phyloP scores from a whole-genome alignment of 1,140 invertebrate species.

The Aphidius ervi region DNA sequence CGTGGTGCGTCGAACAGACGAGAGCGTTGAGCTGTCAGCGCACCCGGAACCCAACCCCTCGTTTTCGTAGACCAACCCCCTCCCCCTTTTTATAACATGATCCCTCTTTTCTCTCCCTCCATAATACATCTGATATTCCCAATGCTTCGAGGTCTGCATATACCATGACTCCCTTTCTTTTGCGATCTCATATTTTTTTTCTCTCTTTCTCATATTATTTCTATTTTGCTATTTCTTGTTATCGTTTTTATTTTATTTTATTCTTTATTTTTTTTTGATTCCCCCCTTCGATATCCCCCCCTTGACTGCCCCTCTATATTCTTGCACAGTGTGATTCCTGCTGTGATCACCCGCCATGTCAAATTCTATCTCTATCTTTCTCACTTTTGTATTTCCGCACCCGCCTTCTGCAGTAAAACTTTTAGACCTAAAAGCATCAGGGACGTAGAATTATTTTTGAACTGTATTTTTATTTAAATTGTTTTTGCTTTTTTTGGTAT shows the following conservation, averaged over 20 bases:
- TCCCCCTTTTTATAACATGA: slow-evolving; percentile 24
- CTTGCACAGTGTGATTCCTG: slow-evolving; percentile 13
- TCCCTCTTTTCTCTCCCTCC: slow-evolving; percentile 20
- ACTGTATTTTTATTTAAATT: too few relatives aligned
- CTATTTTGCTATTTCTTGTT: too few relatives aligned
- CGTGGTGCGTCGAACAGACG: slow-evolving; percentile 44
- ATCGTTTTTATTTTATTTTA: too few relatives aligned
- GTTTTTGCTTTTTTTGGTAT: too few relatives aligned
- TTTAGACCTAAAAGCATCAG: too few relatives aligned
- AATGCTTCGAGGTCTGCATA: slow-evolving; percentile 17
- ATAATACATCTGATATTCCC: slow-evolving; percentile 23
- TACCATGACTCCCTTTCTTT: slow-evolving; percentile 25
- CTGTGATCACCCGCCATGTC: slow-evolving; percentile 2
- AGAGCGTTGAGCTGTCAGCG: slow-evolving; percentile 53
- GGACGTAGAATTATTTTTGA: too few relatives aligned
- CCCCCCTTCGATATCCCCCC: too few relatives aligned
- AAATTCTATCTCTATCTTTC: slow-evolving; percentile 7
- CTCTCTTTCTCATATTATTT: too few relatives aligned
- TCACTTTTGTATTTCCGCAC: slow-evolving; percentile 10
- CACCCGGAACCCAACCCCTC: slow-evolving; percentile 48
- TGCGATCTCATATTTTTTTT: too few relatives aligned
- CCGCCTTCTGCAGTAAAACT: slow-evolving; percentile 1
- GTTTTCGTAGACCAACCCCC: slow-evolving; percentile 30
- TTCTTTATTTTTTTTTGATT: too few relatives aligned
- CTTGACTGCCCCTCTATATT: slow-evolving; percentile 7